phyloP scores from a whole-genome alignment of 2,888 invertebrate genomes.

The Diadromus collaris region DNA sequence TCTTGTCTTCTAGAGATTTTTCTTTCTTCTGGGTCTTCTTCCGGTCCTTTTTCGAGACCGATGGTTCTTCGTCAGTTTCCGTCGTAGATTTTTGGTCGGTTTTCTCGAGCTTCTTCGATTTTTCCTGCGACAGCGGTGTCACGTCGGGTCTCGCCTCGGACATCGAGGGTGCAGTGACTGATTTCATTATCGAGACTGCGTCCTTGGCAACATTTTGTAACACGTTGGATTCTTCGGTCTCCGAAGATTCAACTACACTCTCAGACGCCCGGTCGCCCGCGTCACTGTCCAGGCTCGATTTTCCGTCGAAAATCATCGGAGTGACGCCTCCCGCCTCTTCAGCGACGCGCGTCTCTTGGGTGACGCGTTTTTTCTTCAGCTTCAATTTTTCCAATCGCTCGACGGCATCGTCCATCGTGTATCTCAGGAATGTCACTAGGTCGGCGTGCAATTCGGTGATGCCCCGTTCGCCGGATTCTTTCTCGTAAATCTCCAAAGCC shows the following conservation, averaged over 20 bases:
- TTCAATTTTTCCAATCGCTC: conserved; percentile 56
- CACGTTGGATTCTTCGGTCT: conserved; percentile 51
- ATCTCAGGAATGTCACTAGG: conserved; percentile 55
- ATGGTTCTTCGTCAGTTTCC: conserved; percentile 29
- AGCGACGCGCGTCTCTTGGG: conserved; percentile 27
- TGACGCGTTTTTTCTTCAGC: conserved; percentile 51
- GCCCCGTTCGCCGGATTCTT: conserved; percentile 61
- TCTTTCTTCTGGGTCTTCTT: conserved; percentile 41
- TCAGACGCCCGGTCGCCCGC: conserved; percentile 30
- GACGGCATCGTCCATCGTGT: conserved; percentile 58
- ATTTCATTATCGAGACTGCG: conserved; percentile 47
- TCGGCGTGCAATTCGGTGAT: conserved; percentile 68
- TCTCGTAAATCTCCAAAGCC: conserved; percentile 74
- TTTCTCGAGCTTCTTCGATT: background rate
- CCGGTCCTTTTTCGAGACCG: background rate
- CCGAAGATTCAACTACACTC: conserved; percentile 51
- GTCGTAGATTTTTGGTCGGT: conserved; percentile 40
- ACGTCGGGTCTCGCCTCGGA: conserved; percentile 23
- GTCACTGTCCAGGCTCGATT: conserved; percentile 43
- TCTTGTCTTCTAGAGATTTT: conserved; percentile 44
- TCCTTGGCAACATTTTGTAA: conserved; percentile 52
- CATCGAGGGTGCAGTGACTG: conserved; percentile 36
- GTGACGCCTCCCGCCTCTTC: conserved; percentile 12
- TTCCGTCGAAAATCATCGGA: conserved; percentile 47
- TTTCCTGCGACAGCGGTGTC: background rate